A percentile compares a stretch with the other conserved stretches of the same genome.
Evolutionary conservation across 1,140 invertebrate genomes (phyloP).

Genomic region (Trichonephila inaurata): DNA sequence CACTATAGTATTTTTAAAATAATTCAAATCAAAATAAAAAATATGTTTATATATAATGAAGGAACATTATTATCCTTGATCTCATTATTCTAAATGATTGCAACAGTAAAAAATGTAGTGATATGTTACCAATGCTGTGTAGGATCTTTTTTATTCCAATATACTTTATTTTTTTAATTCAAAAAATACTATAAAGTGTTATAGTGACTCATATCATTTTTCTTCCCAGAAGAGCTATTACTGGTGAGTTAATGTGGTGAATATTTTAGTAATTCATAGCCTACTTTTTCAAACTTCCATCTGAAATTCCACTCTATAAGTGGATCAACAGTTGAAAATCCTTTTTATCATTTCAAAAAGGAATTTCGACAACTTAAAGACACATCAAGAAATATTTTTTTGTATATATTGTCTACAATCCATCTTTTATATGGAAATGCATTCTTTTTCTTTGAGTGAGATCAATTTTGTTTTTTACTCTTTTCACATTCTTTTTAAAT

Average conservation of each 20-base stretch:
- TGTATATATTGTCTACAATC: background rate
- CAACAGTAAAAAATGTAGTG: too few species aligned
- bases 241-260: background rate
- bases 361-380: background rate
- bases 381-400: background rate
- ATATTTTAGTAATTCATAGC: slow-evolving; percentile 15
- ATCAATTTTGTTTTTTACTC: too few species aligned
- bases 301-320: background rate
- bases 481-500: too few species aligned
- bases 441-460: background rate
- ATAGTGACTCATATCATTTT: background rate
- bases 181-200: background rate
- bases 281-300: background rate
- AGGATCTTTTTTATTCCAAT: too few species aligned
- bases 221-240: background rate
- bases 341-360: background rate
- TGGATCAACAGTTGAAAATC: background rate
- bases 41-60: too few species aligned
- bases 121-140: too few species aligned
- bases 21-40: too few species aligned
- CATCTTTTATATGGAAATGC: background rate
- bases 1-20: too few species aligned
- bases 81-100: too few species aligned
- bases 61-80: too few species aligned
- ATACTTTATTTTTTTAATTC: too few species aligned